Evolutionary conservation across 2,113 vertebrate species (phyloP), one percentile per base, ranked within the genome.

Genomic region (Raja brachyura): DNA sequence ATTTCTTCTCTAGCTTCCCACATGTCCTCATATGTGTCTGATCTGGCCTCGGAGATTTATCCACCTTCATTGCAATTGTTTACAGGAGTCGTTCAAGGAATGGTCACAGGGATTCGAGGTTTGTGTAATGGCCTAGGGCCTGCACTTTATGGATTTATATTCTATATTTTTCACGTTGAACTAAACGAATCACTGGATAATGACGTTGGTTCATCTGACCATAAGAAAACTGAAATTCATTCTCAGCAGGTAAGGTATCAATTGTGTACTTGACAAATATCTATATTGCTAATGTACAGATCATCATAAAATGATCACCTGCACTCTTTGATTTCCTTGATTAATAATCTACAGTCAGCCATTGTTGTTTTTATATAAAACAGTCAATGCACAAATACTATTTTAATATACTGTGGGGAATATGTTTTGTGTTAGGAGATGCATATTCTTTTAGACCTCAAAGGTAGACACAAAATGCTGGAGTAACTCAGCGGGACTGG

Each of bases 111-210:
- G 75, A 98, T 98, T 86, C 95, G 97, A 90, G 97, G 97, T 5
- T 93, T 98, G n/a, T 98, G 97, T 94, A 98, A 97, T 73, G 97
- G 97, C 33, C 95, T 98, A 93, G 97, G 97, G 77, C 97, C 97
- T 16, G 97, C 97, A 0, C 97, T 98, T 14, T 98, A 98, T 94
- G 97, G 97, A 3, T 98, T 98, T 94, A 98, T 98, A 95, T 98
- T 98, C 96, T 98, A 97, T 94, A 98, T 98, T 93, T 98, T 98
- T 94, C 97, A 98, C 0, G 97, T 98, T 83, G 97, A 98, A 94
- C 94, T 98, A 93, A 96, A 97, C 93, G 97, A 98, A 94, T 94
- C 97, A 93, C 96, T 97, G 70, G 96, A 97, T 94, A 94, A 96
- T 9, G 96, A 97, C 28, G 94, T 95, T 0, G 94, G 96, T 0